phyloP scores from a whole-genome alignment of 2,113 vertebrate species.

The Cyanocitta stelleri region DNA sequence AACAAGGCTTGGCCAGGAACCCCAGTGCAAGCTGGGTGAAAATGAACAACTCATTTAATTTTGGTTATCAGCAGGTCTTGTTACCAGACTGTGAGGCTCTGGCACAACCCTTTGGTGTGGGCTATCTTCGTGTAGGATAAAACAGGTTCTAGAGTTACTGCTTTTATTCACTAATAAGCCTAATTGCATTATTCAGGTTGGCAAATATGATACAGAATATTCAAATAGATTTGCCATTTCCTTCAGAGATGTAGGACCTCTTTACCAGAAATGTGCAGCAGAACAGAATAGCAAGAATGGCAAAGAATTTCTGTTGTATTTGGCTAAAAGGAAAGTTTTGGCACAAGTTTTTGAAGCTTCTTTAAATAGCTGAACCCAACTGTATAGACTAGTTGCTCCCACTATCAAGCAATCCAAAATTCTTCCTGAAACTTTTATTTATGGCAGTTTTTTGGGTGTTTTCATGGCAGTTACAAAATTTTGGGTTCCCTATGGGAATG shows the following conservation, averaged over 20 bases:
- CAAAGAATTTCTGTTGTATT: background rate
- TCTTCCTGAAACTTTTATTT: background rate
- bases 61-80: background rate
- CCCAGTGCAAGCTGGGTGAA: background rate
- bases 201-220: background rate
- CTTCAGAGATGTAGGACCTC: background rate
- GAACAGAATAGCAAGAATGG: background rate
- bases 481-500: background rate
- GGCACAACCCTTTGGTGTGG: background rate
- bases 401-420: background rate
- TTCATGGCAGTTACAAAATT: background rate
- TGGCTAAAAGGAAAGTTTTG: background rate
- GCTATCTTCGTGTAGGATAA: background rate
- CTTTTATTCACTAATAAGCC: background rate
- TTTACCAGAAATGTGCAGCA: rapidly evolving
- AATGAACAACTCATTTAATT: background rate
- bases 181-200: background rate
- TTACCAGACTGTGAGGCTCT: background rate
- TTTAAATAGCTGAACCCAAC: background rate
- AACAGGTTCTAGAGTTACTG: background rate
- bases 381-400: background rate
- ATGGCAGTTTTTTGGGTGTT: background rate
- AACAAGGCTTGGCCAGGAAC: background rate
- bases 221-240: background rate
- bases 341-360: background rate